Evolutionary conservation across 2,888 invertebrate genomes (phyloP), one percentile per base, ranked within the genome.

Genomic region (Podotricha telesiphe): DNA sequence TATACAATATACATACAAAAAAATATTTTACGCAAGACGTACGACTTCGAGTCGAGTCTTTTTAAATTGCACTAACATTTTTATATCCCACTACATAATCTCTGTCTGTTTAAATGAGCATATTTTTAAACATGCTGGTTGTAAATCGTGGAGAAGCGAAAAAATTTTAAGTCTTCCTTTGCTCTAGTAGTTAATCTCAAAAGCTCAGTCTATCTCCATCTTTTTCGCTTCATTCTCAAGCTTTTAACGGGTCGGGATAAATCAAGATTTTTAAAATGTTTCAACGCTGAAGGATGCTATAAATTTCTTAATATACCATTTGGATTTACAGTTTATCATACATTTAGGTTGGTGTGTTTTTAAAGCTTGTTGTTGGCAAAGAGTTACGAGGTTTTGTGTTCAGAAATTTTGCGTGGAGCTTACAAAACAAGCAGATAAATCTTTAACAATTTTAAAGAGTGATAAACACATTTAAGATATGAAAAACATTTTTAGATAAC

Each of bases 161-260:
- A 62, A 58, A 62, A 47, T 7, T 61, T 37, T 34, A 62, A 62
- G 47, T 48, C 61, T 62, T 28, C 34, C 61, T 67, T 61, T 45
- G 53, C 42, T 53, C 61, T 67, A 51, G 34, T 61, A 67, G 61
- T 67, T 67, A 61, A 67, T 67, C 67, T 67, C 61, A 67, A 67
- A 61, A 67, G 62, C 62, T 34, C 42, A 37, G 61, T 61, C 67
- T 42, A 50, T 59, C 67, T 37, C 59, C 53, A 53, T 69, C 65
- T 61, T 61, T 62, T 61, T 47, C 65, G 61, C 65, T 53, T 53
- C 68, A 53, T 50, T 55, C 67, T 59, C 76, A 77, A 76, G 80
- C 83, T 83, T 80, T 84, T 80, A 83, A 79, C 77, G 75, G 73
- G 73, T 74, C 74, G 71, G 76, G 70, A 84, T 85, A 84, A 85